Percentiles rank a stretch among this genome's conserved stretches.
These are phyloP conservation scores for Meteorus colon DNA, from an alignment of 2,888 invertebrate genomes.

Conservation along the genomic window DNA sequence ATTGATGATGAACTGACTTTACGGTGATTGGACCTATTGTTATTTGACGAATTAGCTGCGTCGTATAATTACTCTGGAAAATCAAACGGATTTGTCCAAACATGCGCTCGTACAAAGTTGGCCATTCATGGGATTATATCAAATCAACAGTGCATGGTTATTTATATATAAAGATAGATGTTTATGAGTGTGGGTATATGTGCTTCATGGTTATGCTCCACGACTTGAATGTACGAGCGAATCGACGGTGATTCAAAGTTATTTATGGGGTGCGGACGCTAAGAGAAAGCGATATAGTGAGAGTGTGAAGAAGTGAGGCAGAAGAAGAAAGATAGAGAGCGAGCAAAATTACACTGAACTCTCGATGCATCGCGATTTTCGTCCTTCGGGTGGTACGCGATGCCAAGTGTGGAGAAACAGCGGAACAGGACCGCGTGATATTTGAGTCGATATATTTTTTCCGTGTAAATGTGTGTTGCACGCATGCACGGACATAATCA, in stretches of 20 bases:
- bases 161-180: conserved; percentile 32
- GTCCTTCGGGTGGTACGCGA: conserved; percentile 43
- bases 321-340: conserved; percentile 13
- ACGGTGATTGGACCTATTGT: conserved; percentile 22
- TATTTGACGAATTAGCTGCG: conserved; percentile 38
- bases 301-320: conserved; percentile 44
- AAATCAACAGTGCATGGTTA: conserved; percentile 30
- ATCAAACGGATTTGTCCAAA: conserved; percentile 20
- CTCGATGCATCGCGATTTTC: conserved; percentile 37
- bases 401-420: conserved; percentile 51
- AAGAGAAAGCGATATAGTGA: neutral
- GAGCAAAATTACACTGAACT: conserved; percentile 26
- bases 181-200: conserved; percentile 15
- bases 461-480: conserved; percentile 18
- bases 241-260: conserved; percentile 67
- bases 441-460: conserved; percentile 15
- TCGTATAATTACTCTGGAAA: neutral
- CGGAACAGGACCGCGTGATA: conserved; percentile 43
- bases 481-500: conserved; percentile 36
- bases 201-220: conserved; percentile 25
- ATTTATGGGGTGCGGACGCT: conserved; percentile 65
- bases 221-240: conserved; percentile 32
- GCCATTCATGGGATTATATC: conserved; percentile 27
- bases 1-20: conserved; percentile 13
- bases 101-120: conserved; percentile 34